phyloP scores from a whole-genome alignment of 2,797 vertebrate genomes.

The Kryptopterus vitreolus region DNA sequence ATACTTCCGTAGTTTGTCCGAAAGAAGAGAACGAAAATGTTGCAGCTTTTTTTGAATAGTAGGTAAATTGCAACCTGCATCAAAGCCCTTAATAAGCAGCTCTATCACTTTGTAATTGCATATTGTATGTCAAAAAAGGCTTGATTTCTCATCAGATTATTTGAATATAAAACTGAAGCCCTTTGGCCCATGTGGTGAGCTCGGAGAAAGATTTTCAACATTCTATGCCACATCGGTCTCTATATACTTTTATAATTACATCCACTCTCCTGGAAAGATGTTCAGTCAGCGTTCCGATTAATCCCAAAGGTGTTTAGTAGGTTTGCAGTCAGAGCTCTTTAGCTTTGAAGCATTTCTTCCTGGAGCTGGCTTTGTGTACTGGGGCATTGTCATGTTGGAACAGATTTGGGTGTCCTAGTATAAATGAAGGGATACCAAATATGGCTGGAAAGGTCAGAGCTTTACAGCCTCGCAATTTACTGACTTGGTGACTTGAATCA shows the following conservation, averaged over 20 bases:
- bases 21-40: neutral
- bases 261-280: too few relatives aligned
- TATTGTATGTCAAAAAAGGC: neutral
- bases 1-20: neutral
- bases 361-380: too few relatives aligned
- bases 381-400: too few relatives aligned
- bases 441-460: too few relatives aligned
- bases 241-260: too few relatives aligned
- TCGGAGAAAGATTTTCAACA: neutral
- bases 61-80: neutral
- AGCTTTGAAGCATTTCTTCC: too few relatives aligned
- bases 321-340: too few relatives aligned
- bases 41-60: neutral
- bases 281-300: too few relatives aligned
- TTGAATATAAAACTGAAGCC: neutral
- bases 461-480: neutral
- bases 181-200: neutral
- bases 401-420: too few relatives aligned
- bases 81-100: neutral
- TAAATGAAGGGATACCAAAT: too few relatives aligned
- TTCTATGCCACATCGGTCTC: too few relatives aligned
- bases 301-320: too few relatives aligned
- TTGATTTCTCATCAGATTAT: neutral
- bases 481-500: neutral
- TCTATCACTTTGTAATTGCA: neutral